Evolutionary conservation across 2,113 vertebrate genomes (phyloP).

Genomic region (Atlantisia rogersi): DNA sequence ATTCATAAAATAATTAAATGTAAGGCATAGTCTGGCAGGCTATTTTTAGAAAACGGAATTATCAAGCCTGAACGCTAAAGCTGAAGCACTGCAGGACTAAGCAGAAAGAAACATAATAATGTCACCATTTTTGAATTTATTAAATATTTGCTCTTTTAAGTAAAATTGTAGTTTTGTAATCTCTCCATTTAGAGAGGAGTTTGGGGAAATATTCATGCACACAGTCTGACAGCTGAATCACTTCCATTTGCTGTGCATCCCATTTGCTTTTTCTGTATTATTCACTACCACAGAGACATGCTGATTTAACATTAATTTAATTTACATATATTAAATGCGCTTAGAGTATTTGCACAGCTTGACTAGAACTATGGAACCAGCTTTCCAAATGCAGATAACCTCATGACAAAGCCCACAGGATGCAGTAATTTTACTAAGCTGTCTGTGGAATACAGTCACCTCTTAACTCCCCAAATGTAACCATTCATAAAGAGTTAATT

Average conservation of each 20-base stretch:
- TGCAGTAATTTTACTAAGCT: background rate
- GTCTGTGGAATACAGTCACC: background rate
- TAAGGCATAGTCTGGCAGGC: background rate
- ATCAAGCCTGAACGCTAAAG: background rate
- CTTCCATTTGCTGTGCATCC: background rate
- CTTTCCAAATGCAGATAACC: constrained; percentile 15
- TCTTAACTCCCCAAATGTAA: background rate
- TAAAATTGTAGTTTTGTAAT: background rate
- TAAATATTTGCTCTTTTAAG: constrained; percentile 3
- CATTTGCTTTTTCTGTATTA: constrained; percentile 36
- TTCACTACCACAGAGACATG: background rate
- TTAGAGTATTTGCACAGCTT: constrained; percentile 18
- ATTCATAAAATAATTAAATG: background rate
- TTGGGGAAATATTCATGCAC: background rate
- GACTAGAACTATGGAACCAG: background rate
- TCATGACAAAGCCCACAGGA: background rate
- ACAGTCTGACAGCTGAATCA: constrained; percentile 10
- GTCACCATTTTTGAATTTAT: background rate
- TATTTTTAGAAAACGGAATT: constrained; percentile 30
- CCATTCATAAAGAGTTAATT: constrained; percentile 16
- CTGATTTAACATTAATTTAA: constrained; percentile 65
- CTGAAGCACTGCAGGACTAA: background rate
- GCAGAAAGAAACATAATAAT: background rate
- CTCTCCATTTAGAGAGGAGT: background rate
- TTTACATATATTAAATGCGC: constrained; percentile 46